A percentile compares a stretch with the other conserved stretches of the same genome.
phyloP scores from a whole-genome alignment of 2,113 vertebrate species.

The Serilophus lunatus region DNA sequence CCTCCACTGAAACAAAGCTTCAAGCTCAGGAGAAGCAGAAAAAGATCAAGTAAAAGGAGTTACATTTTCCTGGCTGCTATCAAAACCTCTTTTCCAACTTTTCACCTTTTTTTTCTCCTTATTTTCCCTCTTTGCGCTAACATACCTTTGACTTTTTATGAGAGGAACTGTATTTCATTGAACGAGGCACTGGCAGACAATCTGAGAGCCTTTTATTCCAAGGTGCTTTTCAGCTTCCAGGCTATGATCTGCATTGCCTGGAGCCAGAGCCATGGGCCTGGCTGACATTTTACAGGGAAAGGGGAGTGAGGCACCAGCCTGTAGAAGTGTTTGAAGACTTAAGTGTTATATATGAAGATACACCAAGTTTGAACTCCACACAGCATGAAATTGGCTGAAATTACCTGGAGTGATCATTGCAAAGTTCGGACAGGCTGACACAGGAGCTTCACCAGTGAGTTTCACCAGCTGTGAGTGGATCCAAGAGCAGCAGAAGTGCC shows the following conservation, averaged over 20 bases:
- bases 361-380: background rate
- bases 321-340: conserved; percentile 1
- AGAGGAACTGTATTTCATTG: conserved; percentile 4
- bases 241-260: background rate
- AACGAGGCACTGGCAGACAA: conserved; percentile 16
- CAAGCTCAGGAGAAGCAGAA: background rate
- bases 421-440: background rate
- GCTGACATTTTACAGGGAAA: conserved; percentile 7
- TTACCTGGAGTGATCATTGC: background rate
- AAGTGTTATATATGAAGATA: background rate
- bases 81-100: conserved; percentile 8
- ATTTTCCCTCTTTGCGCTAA: background rate
- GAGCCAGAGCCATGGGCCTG: background rate
- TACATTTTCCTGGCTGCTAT: conserved; percentile 41
- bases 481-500: background rate
- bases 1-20: background rate
- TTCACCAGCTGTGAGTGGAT: background rate
- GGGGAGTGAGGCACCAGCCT: background rate
- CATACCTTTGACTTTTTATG: conserved; percentile 26
- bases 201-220: background rate
- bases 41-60: background rate
- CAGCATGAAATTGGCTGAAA: background rate
- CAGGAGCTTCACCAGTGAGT: background rate
- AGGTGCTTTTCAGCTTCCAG: conserved; percentile 31
- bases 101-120: background rate